phyloP scores from a whole-genome alignment of 1,140 invertebrate species.

The Drosophila miranda region DNA sequence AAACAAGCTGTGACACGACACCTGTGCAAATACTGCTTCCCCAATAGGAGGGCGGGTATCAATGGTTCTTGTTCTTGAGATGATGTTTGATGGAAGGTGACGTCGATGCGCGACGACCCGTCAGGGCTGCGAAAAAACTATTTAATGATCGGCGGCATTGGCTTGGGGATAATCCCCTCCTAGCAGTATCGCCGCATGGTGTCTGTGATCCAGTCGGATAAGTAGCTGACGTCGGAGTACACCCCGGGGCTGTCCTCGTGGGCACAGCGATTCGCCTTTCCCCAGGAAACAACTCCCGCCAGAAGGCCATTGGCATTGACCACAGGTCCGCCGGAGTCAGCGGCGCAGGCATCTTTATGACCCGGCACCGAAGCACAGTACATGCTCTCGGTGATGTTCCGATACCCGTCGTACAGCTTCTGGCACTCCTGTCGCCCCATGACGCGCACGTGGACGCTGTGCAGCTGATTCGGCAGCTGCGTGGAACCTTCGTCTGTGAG shows the following conservation, averaged over 20 bases:
- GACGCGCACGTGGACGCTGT: slow-evolving; percentile 58
- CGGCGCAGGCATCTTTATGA: slow-evolving; percentile 85
- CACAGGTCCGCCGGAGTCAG: slow-evolving; percentile 87
- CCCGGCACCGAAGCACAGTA: slow-evolving; percentile 83
- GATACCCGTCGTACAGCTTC: slow-evolving; percentile 47
- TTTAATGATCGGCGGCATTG: slow-evolving; percentile 7
- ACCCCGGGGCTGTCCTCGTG: slow-evolving; percentile 85
- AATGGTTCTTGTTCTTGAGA: slow-evolving; percentile 19
- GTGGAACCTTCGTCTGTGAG: slow-evolving; percentile 39
- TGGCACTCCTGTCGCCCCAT: slow-evolving; percentile 42
- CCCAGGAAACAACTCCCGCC: slow-evolving; percentile 88
- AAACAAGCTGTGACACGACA: slow-evolving; percentile 46
- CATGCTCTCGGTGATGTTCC: slow-evolving; percentile 81
- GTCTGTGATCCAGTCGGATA: slow-evolving; percentile 71
- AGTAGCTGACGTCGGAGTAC: slow-evolving; percentile 84
- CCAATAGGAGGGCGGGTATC: slow-evolving; percentile 31
- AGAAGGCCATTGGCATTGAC: slow-evolving; percentile 82
- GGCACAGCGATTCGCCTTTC: slow-evolving; percentile 85
- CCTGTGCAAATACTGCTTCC: background rate
- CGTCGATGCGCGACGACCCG: slow-evolving; percentile 11
- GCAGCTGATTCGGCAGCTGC: slow-evolving; percentile 64
- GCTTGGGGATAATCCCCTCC: background rate
- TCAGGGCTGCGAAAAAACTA: slow-evolving; percentile 21
- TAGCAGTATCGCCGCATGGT: slow-evolving; percentile 57
- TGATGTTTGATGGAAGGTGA: slow-evolving; percentile 5